Evolutionary conservation across 2,797 vertebrate genomes (phyloP).

Genomic region (Halcyon badia): DNA sequence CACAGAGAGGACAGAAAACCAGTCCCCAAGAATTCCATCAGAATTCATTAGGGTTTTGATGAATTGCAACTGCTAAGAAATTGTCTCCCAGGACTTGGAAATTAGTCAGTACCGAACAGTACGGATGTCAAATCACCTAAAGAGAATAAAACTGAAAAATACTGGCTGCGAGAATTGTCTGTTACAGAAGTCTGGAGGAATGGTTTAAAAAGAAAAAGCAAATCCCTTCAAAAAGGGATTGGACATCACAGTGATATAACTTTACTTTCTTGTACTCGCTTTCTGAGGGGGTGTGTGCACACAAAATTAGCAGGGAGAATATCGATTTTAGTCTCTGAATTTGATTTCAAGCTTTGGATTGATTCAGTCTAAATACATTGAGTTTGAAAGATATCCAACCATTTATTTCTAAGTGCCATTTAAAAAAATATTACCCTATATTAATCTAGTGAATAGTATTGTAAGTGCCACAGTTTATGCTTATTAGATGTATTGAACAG

Average conservation of each 20-base stretch:
- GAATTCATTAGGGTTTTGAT: slow-evolving; percentile 65
- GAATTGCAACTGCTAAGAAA: slow-evolving; percentile 60
- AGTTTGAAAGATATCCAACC: slow-evolving; percentile 75
- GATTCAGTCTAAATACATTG: slow-evolving; percentile 66
- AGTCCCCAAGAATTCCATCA: slow-evolving; percentile 52
- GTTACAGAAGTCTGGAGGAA: neutral
- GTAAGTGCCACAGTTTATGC: slow-evolving; percentile 81
- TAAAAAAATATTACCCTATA: slow-evolving; percentile 72
- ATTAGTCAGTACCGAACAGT: neutral
- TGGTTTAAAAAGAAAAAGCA: neutral
- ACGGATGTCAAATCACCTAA: slow-evolving; percentile 29
- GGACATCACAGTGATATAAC: neutral
- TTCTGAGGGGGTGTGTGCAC: neutral
- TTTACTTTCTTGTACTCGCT: slow-evolving; percentile 30
- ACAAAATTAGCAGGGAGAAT: slow-evolving; percentile 60
- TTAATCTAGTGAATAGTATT: slow-evolving; percentile 79
- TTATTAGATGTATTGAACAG: slow-evolving; percentile 80
- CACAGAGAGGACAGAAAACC: neutral
- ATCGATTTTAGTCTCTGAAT: slow-evolving; percentile 78
- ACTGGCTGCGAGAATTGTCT: neutral
- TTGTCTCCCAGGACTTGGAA: slow-evolving; percentile 54
- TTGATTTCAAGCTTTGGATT: slow-evolving; percentile 80
- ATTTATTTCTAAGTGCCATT: slow-evolving; percentile 80
- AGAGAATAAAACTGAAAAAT: slow-evolving; percentile 30
- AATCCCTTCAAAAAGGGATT: neutral